Conservation (phyloP, 2,113 vertebrate genomes). For the Psephotus haematonotus region DNA sequence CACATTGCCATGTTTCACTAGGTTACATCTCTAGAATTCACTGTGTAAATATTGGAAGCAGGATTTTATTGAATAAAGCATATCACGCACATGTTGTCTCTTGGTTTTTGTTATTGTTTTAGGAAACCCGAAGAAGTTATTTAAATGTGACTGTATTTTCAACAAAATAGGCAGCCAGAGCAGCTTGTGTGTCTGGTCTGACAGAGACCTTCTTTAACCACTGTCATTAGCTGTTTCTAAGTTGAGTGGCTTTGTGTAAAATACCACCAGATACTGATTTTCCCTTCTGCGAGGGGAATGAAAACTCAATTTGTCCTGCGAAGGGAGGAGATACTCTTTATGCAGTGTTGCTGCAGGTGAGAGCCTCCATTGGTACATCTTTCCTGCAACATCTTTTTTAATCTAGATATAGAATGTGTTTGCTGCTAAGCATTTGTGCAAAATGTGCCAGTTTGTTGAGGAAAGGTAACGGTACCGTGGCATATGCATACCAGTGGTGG, state of each 20-base stretch:
- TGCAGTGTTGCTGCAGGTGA: background rate
- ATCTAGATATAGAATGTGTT: background rate
- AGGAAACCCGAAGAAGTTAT: background rate
- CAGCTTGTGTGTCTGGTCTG: background rate
- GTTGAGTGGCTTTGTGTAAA: background rate
- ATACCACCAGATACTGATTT: background rate
- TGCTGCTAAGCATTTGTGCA: background rate
- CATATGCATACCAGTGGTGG: background rate
- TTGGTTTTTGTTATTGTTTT: background rate
- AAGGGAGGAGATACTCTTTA: background rate
- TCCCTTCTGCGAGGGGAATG: background rate
- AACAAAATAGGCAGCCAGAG: background rate
- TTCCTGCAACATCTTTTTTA: background rate
- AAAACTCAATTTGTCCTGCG: background rate
- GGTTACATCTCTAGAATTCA: background rate
- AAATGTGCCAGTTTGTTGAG: background rate
- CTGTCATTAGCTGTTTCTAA: background rate
- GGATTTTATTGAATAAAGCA: constrained; percentile 70
- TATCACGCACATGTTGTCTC: background rate
- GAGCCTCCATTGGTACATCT: background rate
- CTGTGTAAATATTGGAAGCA: constrained; percentile 56
- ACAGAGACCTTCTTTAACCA: background rate
- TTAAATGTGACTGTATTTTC: background rate
- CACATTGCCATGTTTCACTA: background rate
- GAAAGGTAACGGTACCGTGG: background rate